A percentile compares a stretch with the other conserved stretches of the same genome.
These are phyloP conservation scores for Salminus brasiliensis DNA, from an alignment of 2,113 vertebrate species.

Conservation along the genomic window DNA sequence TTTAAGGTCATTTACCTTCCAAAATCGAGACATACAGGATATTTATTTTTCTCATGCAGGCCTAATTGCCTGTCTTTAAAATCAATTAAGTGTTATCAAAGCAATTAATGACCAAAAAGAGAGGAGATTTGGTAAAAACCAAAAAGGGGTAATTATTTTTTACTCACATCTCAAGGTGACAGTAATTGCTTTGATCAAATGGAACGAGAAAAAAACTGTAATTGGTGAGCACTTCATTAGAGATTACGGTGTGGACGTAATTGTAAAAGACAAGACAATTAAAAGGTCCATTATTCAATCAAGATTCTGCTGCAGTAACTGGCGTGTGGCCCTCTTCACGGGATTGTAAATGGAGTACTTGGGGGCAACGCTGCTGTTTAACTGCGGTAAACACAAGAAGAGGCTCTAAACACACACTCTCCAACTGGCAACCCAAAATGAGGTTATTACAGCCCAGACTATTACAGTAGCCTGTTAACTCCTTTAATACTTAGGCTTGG, in stretches of 20 bases:
- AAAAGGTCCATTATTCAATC: constrained; percentile 74
- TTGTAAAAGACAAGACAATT: constrained; percentile 79
- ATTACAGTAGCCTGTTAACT: not conserved
- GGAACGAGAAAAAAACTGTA: constrained; percentile 55
- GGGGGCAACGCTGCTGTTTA: not conserved
- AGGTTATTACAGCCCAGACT: not conserved
- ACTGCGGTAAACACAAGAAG: not conserved
- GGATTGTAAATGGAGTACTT: constrained; percentile 36
- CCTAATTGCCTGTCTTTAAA: constrained; percentile 56
- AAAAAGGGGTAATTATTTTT: constrained; percentile 71
- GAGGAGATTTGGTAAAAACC: constrained; percentile 65
- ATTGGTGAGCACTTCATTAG: constrained; percentile 74
- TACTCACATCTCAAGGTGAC: constrained; percentile 67
- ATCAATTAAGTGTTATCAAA: constrained; percentile 65
- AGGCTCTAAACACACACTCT: not conserved
- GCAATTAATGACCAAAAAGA: constrained; percentile 66
- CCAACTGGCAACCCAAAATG: not conserved
- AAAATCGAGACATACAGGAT: not conserved
- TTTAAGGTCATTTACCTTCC: not conserved
- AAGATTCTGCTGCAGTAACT: constrained; percentile 67
- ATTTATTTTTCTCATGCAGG: constrained; percentile 26
- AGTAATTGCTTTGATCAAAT: constrained; percentile 74
- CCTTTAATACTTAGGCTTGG: not conserved
- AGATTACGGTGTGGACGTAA: constrained; percentile 72
- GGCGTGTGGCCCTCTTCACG: constrained; percentile 62